These are phyloP conservation scores for Graptemys geographica DNA, from an alignment of 2,797 vertebrate species.

Conservation along the genomic window DNA sequence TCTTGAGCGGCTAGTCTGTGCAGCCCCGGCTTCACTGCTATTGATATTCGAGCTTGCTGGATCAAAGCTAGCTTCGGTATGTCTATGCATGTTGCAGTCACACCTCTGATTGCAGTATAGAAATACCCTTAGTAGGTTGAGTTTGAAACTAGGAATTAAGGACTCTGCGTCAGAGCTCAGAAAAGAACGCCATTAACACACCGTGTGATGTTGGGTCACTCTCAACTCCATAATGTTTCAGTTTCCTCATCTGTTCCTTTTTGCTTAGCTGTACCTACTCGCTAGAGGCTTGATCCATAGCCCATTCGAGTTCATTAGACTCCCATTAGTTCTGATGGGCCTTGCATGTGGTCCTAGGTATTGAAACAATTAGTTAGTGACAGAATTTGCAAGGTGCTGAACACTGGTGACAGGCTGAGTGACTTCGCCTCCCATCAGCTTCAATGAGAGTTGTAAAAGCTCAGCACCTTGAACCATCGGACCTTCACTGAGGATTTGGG, in stretches of 20 bases:
- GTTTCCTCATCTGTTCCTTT: background rate
- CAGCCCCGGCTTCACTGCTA: background rate
- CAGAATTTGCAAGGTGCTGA: background rate
- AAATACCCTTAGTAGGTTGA: background rate
- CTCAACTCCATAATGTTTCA: background rate
- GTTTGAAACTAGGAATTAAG: background rate
- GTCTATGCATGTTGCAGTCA: background rate
- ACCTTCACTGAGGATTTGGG: background rate
- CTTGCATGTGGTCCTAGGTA: accelerated
- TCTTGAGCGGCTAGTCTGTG: background rate
- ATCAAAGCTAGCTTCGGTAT: background rate
- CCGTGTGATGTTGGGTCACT: background rate
- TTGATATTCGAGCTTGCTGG: background rate
- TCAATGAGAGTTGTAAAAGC: background rate
- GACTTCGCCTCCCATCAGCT: background rate
- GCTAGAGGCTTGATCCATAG: background rate
- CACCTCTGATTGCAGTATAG: background rate
- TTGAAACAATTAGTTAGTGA: background rate
- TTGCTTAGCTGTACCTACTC: background rate
- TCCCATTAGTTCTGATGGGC: background rate
- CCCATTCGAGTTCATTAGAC: background rate
- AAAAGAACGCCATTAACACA: background rate
- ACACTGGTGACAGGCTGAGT: background rate
- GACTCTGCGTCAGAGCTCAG: background rate
- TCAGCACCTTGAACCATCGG: background rate